phyloP scores from a whole-genome alignment of 2,797 vertebrate genomes.

The Trematomus bernacchii region DNA sequence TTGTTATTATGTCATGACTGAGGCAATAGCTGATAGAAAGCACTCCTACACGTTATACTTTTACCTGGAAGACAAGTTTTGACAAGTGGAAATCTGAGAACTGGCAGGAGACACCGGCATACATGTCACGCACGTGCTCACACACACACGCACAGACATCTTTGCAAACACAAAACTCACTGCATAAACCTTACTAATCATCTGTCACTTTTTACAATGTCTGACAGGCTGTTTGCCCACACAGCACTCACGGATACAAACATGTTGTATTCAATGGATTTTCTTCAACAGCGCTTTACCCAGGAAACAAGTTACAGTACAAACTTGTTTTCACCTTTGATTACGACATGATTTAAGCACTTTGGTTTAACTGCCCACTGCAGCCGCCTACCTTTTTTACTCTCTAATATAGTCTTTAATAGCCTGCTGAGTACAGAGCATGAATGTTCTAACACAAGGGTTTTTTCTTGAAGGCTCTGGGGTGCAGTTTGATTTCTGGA shows the following conservation, averaged over 20 bases:
- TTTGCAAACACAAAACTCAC: slow-evolving; percentile 35
- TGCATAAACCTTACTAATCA: slow-evolving; percentile 49
- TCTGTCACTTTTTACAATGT: slow-evolving; percentile 66
- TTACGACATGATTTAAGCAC: slow-evolving; percentile 48
- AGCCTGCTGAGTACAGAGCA: slow-evolving; percentile 15
- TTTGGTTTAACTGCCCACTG: slow-evolving; percentile 46
- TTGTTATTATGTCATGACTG: slow-evolving; percentile 58
- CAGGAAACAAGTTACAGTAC: slow-evolving; percentile 26
- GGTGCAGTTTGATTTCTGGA: slow-evolving; percentile 48
- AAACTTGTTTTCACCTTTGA: slow-evolving; percentile 49
- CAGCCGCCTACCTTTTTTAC: slow-evolving; percentile 29
- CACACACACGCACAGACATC: slow-evolving; percentile 22
- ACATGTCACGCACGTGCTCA: slow-evolving; percentile 48
- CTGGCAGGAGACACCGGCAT: slow-evolving; percentile 34
- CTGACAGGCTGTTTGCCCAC: slow-evolving; percentile 62
- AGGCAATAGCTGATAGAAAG: slow-evolving; percentile 53
- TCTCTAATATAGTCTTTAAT: slow-evolving; percentile 14
- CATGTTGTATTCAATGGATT: slow-evolving; percentile 48
- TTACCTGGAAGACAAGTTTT: slow-evolving; percentile 71
- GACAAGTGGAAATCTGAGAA: slow-evolving; percentile 64
- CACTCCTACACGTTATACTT: slow-evolving; percentile 50
- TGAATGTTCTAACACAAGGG: slow-evolving; percentile 40
- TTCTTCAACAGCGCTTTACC: not conserved
- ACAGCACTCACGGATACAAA: slow-evolving; percentile 48
- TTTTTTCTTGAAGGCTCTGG: slow-evolving; percentile 48